Evolutionary conservation across 2,113 vertebrate species (phyloP).

Genomic region (Nymphicus hollandicus): DNA sequence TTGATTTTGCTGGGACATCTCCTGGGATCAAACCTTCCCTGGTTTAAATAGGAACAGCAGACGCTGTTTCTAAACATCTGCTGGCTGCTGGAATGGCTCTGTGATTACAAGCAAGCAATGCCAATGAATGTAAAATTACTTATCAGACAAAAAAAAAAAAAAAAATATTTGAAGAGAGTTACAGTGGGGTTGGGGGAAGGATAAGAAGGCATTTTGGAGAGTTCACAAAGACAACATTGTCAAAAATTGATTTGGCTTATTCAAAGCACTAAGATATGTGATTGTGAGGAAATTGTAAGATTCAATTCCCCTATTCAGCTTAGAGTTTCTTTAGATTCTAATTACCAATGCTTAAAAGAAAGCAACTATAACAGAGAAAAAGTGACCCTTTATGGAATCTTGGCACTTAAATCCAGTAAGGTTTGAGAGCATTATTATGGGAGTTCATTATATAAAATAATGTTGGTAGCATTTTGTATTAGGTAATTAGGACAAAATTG

Average conservation of each 20-base stretch:
- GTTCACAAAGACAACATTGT: slow-evolving; percentile 52
- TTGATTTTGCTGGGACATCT: slow-evolving; percentile 5
- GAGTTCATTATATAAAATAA: background rate
- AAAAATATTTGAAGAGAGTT: slow-evolving; percentile 8
- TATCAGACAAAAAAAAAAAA: background rate
- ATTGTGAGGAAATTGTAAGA: slow-evolving; percentile 42
- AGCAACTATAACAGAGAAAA: background rate
- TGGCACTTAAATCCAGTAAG: slow-evolving; percentile 30
- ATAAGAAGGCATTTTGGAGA: slow-evolving; percentile 8
- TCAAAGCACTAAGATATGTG: slow-evolving; percentile 23
- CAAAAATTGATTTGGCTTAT: slow-evolving; percentile 54
- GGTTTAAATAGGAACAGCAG: slow-evolving; percentile 7
- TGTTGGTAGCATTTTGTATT: background rate
- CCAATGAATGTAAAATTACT: slow-evolving; percentile 50
- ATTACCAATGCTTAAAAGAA: slow-evolving; percentile 15
- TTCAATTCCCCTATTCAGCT: slow-evolving; percentile 42
- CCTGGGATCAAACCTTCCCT: background rate
- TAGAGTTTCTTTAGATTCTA: slow-evolving; percentile 37
- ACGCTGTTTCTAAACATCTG: slow-evolving; percentile 10
- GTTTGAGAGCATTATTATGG: background rate
- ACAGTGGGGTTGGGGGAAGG: background rate
- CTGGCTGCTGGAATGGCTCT: slow-evolving; percentile 44
- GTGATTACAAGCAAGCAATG: slow-evolving; percentile 29
- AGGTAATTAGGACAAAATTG: background rate
- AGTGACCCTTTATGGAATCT: slow-evolving; percentile 38